Evolutionary conservation across 2,888 invertebrate species (phyloP).

Genomic region (Pilophorus perplexus): DNA sequence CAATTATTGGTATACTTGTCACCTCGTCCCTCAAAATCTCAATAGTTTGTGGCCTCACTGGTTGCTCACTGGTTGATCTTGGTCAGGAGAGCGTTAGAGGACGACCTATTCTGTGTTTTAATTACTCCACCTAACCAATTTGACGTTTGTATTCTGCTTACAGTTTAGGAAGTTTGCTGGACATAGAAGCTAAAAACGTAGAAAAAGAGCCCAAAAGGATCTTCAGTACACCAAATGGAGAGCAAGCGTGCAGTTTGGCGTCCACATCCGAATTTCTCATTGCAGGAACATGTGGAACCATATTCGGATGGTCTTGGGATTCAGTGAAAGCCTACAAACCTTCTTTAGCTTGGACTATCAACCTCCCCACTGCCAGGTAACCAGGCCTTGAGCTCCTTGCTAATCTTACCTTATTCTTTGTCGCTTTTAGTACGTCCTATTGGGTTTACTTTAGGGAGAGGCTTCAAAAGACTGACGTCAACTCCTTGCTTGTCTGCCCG

Average conservation of each 20-base stretch:
- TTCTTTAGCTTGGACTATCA: constrained; percentile 65
- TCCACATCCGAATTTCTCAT: constrained; percentile 63
- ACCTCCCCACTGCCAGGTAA: constrained; percentile 60
- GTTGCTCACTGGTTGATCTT: too few relatives aligned
- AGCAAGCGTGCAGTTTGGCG: constrained; percentile 65
- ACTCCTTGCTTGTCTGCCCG: constrained; percentile 62
- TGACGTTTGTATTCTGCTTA: too few relatives aligned
- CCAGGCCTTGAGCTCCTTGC: too few relatives aligned
- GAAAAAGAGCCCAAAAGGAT: constrained; percentile 47
- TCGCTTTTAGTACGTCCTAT: too few relatives aligned
- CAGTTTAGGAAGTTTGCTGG: constrained; percentile 36
- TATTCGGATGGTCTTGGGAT: constrained; percentile 71
- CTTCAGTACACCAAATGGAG: constrained; percentile 61
- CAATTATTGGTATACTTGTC: too few relatives aligned
- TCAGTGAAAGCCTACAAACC: constrained; percentile 51
- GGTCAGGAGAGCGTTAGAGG: too few relatives aligned
- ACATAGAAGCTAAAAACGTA: constrained; percentile 6
- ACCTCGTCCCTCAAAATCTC: too few relatives aligned
- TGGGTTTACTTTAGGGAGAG: constrained; percentile 61
- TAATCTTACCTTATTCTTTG: too few relatives aligned
- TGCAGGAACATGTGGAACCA: constrained; percentile 72
- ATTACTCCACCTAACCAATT: too few relatives aligned
- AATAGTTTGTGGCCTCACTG: too few relatives aligned
- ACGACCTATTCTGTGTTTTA: too few relatives aligned
- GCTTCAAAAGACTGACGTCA: constrained; percentile 74